Conservation (phyloP, 2,113 vertebrate genomes). For the Helogale parvula region DNA sequence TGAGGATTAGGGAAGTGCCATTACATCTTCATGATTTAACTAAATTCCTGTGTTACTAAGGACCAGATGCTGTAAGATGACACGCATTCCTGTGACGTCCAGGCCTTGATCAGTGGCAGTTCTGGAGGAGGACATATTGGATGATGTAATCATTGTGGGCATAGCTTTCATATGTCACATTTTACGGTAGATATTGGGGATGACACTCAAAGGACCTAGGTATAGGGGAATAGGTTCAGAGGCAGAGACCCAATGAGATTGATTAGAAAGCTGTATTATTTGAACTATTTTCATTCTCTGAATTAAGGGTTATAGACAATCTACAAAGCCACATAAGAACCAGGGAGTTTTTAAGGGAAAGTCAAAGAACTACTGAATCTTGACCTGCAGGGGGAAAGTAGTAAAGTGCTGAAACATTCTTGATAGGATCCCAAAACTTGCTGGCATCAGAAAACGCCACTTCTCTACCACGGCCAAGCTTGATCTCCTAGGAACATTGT, state of each 20-base stretch:
- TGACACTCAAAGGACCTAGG: neutral
- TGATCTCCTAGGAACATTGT: neutral
- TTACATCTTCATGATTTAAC: neutral
- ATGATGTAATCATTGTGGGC: neutral
- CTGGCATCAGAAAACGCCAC: no score
- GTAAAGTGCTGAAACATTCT: no score
- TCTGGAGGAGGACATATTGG: neutral
- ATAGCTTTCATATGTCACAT: neutral
- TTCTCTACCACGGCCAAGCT: no score
- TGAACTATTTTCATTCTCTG: no score
- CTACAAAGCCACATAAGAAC: neutral
- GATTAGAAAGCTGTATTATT: no score
- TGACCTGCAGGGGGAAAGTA: no score
- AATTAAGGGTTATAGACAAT: neutral
- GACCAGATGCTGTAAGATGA: neutral
- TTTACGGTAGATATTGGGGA: neutral
- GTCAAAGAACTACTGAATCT: no score
- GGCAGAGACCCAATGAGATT: no score
- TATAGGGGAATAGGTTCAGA: no score
- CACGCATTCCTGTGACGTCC: neutral
- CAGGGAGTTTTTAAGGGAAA: no score
- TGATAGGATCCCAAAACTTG: no score
- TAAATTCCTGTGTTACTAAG: neutral
- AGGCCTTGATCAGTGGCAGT: neutral
- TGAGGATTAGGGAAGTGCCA: neutral